Conservation (phyloP, 2,888 invertebrate species). For the Priocnemis perturbator region DNA sequence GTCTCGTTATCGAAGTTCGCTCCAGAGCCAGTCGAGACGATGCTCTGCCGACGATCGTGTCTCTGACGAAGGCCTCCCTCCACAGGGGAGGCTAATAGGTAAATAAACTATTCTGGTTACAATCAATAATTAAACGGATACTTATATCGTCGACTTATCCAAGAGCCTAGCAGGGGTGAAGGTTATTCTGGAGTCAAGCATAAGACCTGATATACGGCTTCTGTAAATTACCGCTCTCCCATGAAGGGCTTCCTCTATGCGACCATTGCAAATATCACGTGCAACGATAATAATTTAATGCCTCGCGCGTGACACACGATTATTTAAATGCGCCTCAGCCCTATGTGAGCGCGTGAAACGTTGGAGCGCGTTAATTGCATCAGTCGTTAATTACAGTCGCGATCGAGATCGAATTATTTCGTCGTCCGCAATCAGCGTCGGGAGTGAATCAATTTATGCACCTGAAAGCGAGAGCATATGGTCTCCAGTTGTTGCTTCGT, state of each 20-base stretch:
- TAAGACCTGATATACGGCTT: constrained; percentile 57
- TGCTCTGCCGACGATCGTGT: no score
- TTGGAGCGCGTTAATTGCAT: no score
- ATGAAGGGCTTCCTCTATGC: constrained; percentile 55
- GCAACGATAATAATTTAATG: not conserved
- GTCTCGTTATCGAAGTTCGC: no score
- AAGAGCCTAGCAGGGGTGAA: constrained; percentile 46
- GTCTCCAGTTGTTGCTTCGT: constrained; percentile 96
- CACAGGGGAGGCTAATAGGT: no score
- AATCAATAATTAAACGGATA: no score
- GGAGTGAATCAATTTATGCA: constrained; percentile 66
- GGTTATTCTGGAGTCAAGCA: constrained; percentile 51
- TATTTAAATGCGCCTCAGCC: not conserved
- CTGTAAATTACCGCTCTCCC: constrained; percentile 47
- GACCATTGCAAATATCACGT: constrained; percentile 37
- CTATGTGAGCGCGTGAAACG: no score
- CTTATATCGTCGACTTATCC: constrained; percentile 23
- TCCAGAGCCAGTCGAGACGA: no score
- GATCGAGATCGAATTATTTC: not conserved
- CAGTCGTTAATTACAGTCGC: not conserved
- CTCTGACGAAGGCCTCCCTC: no score
- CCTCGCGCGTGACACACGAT: not conserved
- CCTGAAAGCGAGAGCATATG: constrained; percentile 96
- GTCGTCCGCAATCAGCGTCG: no score
- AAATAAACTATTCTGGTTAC: no score